Base-by-base conservation (phyloP, 2,113 vertebrate genomes). In the Poicephalus meyeri region DNA sequence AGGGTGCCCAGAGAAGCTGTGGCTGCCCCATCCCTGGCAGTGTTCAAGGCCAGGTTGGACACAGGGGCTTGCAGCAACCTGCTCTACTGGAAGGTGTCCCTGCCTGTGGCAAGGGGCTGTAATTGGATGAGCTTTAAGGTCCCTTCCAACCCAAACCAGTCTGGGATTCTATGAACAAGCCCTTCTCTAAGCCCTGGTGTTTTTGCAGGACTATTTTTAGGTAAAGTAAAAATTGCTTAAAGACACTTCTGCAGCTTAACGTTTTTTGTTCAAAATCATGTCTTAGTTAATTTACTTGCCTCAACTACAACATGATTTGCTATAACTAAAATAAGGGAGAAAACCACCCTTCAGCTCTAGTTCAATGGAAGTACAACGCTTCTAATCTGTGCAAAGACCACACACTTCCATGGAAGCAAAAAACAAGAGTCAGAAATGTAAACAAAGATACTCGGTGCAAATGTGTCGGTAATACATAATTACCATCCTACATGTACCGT, bases 401-500 rank as follows among this genome's bases (percentile, higher is more conserved):
- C 14, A n/a, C 1, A 0, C 17, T 86, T 58, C n/a, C 68, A 90
- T 20, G 77, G 50, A 33, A 79, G 25, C 4, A 37, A 68, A 79
- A 72, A 42, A 17, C 5, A 81, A 79, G 26, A 31, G 3, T 47
- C 3, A 58, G 9, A 77, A 44, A 91, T 33, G 60, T n/a, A 80
- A 68, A 64, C 19, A 33, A 29, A 50, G 5, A 19, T 6, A 37
- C 31, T 71, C 74, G 46, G 33, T 42, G 10, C 9, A 80, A 86
- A 14, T 52, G 33, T 58, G 56, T 58, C 21, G 3, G 41, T 3
- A 77, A 80, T 5, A 47, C 3, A 10, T 15, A 74, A 50, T 25
- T 74, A 69, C 16, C 13, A 50, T 35, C 23, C 37, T 49, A 9
- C 0, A 0, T 1, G 16, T 13, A 71, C 6, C 6, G 6, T 14